Base-by-base conservation (phyloP, 2,113 vertebrate species). In the Cygnus buccinator region DNA sequence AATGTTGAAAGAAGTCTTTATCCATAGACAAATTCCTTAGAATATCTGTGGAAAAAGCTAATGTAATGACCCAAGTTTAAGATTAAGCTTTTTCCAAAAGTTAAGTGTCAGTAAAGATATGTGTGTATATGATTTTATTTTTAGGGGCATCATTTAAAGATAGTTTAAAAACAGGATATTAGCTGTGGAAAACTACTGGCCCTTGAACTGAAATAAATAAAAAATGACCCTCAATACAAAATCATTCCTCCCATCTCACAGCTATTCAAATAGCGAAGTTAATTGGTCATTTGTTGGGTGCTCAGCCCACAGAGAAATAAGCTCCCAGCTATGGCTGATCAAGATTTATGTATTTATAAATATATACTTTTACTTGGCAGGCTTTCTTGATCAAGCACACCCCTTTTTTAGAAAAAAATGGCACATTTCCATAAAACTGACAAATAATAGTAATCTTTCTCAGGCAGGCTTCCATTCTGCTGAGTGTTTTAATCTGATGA, bases 311-410 rank as follows among this genome's bases (percentile, higher is more conserved):
- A 78, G 37, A 72, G 57, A 84, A 92, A 89, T 62, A 89, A 81
- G 28, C 44, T 96, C 58, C 80, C 80, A 89, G 80, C 61, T 83
- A 90, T 13, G 35, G 20, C 3, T 84, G 95, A 96, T 94, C 39
- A 80, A 92, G 95, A 96, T 96, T 94, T 94, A 95, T 94, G 77
- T 79, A 46, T 94, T 92, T 95, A 95, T 95, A 96, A 95, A 96
- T 84, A 96, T 23, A 87, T 84, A 72, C 57, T 95, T 92, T 70
- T 87, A 76, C 74, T 66, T 95, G 94, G 80, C 90, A 96, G 58
- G 16, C 80, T 70, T 88, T 87, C 83, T 74, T 95, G 75, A 93
- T 97, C 72, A 95, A 92, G 44, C 54, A 82, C 66, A 87, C 81
- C 86, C 29, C 41, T 6, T 54, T 95, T 95, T 92, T 85, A 93